These are phyloP conservation scores for Drosophila littoralis DNA, from an alignment of 1,140 invertebrate genomes.

Conservation along the genomic window DNA sequence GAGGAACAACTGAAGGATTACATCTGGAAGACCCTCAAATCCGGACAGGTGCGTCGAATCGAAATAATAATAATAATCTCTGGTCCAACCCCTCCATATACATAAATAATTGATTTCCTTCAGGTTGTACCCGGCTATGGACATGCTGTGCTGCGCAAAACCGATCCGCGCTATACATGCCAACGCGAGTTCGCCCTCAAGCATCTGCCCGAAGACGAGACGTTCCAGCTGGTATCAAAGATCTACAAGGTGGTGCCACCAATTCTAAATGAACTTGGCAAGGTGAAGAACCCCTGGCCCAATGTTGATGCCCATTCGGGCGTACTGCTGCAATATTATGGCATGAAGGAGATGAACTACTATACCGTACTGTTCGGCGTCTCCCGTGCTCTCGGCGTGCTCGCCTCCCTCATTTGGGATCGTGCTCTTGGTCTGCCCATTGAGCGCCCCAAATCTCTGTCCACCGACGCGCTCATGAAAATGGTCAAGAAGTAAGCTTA, in stretches of 20 bases:
- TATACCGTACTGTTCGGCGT: slow-evolving; percentile 99
- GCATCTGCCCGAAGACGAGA: slow-evolving; percentile 95
- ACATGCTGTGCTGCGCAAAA: slow-evolving; percentile 98
- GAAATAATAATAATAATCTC: no score
- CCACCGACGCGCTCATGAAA: slow-evolving; percentile 78
- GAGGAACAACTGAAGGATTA: slow-evolving; percentile 96
- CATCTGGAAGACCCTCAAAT: slow-evolving; percentile 97
- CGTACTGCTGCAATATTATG: slow-evolving; percentile 97
- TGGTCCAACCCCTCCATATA: no score
- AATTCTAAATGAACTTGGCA: slow-evolving; percentile 96
- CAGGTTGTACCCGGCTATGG: slow-evolving; percentile 99
- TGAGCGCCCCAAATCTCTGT: slow-evolving; percentile 96
- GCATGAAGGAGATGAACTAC: slow-evolving; percentile 99
- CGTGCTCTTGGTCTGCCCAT: slow-evolving; percentile 97
- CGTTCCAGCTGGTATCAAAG: slow-evolving; percentile 96
- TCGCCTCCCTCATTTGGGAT: slow-evolving; percentile 97
- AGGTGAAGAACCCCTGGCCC: slow-evolving; percentile 99
- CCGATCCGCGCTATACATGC: slow-evolving; percentile 96
- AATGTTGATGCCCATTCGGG: slow-evolving; percentile 99
- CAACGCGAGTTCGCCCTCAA: slow-evolving; percentile 98
- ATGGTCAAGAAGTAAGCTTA: slow-evolving; percentile 82
- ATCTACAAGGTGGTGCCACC: slow-evolving; percentile 98
- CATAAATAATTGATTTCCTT: slow-evolving; percentile 1
- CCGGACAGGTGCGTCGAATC: slow-evolving; percentile 87
- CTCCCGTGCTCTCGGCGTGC: slow-evolving; percentile 95